Evolutionary conservation across 1,140 invertebrate genomes (phyloP).

Genomic region (Heliothis subflexa): DNA sequence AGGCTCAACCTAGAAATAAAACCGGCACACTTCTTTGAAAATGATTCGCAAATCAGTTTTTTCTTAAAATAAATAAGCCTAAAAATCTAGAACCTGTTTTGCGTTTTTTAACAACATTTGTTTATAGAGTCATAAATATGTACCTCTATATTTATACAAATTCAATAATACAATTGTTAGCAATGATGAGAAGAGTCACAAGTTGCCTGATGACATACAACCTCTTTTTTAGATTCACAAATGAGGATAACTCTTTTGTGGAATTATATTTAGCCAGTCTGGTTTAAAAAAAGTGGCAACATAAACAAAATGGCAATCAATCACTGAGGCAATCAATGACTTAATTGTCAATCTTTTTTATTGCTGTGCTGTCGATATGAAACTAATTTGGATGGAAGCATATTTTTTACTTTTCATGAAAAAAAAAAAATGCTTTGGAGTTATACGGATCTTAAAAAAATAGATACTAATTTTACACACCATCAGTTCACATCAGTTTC

Average conservation of each 20-base stretch:
- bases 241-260: neutral
- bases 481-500: no score
- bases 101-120: neutral
- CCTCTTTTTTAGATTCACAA: neutral
- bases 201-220: neutral
- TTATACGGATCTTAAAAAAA: neutral
- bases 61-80: no score
- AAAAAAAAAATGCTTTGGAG: neutral
- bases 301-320: conserved; percentile 18
- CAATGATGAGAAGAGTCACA: neutral
- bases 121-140: conserved; percentile 5
- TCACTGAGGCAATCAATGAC: conserved; percentile 1
- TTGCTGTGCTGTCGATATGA: neutral
- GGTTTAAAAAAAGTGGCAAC: neutral
- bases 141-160: conserved; percentile 5
- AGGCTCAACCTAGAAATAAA: no score
- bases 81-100: no score
- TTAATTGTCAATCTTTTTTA: conserved; percentile 33
- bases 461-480: no score
- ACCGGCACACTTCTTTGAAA: no score
- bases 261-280: neutral
- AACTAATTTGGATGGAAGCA: neutral
- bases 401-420: conserved; percentile 1
- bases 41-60: no score
- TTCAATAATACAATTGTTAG: neutral